Conservation (phyloP, 2,797 vertebrate genomes). For the Cossypha heuglini region DNA sequence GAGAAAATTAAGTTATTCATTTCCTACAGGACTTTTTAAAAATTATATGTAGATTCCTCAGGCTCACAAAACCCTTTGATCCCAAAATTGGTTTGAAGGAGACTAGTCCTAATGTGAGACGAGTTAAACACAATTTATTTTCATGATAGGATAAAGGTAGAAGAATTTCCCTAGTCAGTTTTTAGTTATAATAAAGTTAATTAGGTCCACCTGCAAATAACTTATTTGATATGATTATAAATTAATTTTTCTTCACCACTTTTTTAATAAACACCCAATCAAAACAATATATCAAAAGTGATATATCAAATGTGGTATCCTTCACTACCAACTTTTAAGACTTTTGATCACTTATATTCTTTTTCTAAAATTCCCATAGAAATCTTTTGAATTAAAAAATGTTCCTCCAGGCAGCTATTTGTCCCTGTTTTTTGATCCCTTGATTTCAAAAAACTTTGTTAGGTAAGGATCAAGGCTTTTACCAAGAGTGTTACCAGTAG, state of each 20-base stretch:
- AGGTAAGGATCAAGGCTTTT: background rate
- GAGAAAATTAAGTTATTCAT: background rate
- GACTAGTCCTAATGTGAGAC: background rate
- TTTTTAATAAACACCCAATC: background rate
- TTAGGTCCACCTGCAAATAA: slow-evolving; percentile 14
- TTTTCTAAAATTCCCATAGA: background rate
- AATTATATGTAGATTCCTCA: background rate
- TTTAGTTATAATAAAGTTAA: slow-evolving; percentile 4
- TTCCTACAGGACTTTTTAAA: background rate
- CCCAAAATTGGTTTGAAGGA: background rate
- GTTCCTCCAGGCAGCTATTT: background rate
- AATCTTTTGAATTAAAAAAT: background rate
- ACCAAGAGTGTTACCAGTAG: fast-evolving
- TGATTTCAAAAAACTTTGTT: background rate
- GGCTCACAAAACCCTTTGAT: background rate
- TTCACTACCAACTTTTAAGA: background rate
- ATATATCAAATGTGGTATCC: no score
- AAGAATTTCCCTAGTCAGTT: background rate
- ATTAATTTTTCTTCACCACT: background rate
- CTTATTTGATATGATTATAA: background rate
- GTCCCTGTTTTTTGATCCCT: background rate
- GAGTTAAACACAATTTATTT: background rate
- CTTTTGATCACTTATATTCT: background rate
- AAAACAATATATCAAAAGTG: background rate
- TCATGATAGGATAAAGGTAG: background rate